Evolutionary conservation across 2,797 vertebrate species (phyloP).

Genomic region (Scyliorhinus canicula): DNA sequence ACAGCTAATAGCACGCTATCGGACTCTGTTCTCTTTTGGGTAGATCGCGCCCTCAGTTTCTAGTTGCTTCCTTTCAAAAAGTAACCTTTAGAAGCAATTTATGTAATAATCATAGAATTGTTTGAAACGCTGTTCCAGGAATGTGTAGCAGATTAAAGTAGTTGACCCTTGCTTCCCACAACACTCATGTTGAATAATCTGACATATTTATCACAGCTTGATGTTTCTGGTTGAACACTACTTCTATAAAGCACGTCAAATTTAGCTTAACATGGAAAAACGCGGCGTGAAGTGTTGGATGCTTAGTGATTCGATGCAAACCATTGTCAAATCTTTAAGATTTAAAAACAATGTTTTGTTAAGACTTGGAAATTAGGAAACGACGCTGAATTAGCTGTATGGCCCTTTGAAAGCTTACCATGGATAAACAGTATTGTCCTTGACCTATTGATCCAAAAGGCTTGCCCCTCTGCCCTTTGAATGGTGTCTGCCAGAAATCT

Average conservation of each 20-base stretch:
- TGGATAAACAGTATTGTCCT: background rate
- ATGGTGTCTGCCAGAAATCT: constrained; percentile 47
- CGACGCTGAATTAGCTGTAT: background rate
- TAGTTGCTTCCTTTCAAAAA: background rate
- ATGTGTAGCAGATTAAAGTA: background rate
- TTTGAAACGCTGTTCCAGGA: constrained; percentile 2
- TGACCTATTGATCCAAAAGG: constrained; percentile 45
- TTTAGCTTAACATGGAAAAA: background rate
- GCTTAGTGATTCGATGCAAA: background rate
- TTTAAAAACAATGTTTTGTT: background rate
- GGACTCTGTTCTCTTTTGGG: no score
- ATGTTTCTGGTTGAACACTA: background rate
- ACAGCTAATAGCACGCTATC: no score
- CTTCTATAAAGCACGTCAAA: background rate
- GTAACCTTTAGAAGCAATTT: background rate
- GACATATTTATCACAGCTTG: constrained; percentile 20
- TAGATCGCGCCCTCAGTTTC: no score
- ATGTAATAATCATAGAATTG: background rate
- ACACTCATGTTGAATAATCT: background rate
- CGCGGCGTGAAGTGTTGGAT: background rate
- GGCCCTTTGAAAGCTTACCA: background rate
- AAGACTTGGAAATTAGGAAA: background rate
- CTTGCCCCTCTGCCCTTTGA: constrained; percentile 38
- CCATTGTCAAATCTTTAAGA: background rate
- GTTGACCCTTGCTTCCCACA: constrained; percentile 18